These are phyloP conservation scores for Panthera uncia DNA, from an alignment of 2,113 vertebrate genomes.

Conservation along the genomic window DNA sequence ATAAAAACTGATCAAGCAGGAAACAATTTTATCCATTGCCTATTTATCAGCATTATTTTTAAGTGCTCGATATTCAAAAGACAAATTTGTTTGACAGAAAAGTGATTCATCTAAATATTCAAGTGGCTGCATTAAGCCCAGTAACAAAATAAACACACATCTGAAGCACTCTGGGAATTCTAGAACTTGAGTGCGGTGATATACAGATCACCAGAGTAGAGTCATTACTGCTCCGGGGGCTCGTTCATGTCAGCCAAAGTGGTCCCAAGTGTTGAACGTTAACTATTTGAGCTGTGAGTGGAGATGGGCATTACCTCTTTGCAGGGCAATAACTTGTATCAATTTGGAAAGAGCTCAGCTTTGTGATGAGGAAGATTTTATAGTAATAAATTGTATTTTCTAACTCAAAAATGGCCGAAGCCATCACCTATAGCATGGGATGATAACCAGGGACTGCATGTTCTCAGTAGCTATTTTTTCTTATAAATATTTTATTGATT, in stretches of 20 bases:
- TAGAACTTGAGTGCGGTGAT: conserved; percentile 23
- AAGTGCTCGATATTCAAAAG: conserved; percentile 59
- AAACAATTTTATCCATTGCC: background rate
- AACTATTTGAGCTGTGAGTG: conserved; percentile 46
- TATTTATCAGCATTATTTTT: conserved; percentile 65
- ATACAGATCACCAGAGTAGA: background rate
- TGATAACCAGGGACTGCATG: conserved; percentile 41
- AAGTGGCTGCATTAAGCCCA: conserved; percentile 41
- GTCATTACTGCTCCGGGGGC: background rate
- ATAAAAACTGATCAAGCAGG: conserved; percentile 23
- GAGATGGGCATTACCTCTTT: background rate
- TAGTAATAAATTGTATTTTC: conserved; percentile 59
- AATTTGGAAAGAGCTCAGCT: conserved; percentile 24
- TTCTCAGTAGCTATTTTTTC: conserved; percentile 55
- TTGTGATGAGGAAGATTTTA: background rate
- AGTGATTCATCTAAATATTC: conserved; percentile 61
- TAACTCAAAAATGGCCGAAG: background rate
- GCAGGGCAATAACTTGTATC: conserved; percentile 19
- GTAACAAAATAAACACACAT: conserved; percentile 44
- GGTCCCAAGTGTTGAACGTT: conserved; percentile 27
- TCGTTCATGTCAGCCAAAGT: conserved; percentile 21
- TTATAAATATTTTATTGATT: conserved; percentile 71
- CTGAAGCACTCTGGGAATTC: background rate
- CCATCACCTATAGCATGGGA: conserved; percentile 6
- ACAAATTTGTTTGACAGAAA: conserved; percentile 49